Percentiles rank a stretch among this genome's conserved stretches.
Evolutionary conservation across 2,888 invertebrate species (phyloP).

Genomic region (Drosophila conformis): DNA sequence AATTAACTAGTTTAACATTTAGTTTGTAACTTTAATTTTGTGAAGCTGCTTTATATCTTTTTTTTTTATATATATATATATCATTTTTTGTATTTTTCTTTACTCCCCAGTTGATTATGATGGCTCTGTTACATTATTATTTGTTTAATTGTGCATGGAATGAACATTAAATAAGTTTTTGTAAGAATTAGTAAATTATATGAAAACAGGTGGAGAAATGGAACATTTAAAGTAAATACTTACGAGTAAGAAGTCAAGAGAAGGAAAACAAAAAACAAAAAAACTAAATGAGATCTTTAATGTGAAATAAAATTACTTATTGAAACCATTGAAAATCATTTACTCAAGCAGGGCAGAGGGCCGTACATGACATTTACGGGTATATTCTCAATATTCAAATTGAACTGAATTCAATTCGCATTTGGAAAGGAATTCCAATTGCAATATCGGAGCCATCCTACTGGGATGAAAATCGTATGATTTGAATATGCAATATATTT

Average conservation of each 20-base stretch:
- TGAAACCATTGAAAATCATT: slow-evolving; percentile 28
- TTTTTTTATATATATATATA: slow-evolving; percentile 12
- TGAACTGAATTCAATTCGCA: neutral
- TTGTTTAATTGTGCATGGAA: slow-evolving; percentile 50
- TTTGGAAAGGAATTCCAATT: neutral
- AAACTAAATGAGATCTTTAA: slow-evolving; percentile 71
- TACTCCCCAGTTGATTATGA: slow-evolving; percentile 1
- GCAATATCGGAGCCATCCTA: neutral
- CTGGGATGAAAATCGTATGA: neutral
- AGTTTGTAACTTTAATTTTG: slow-evolving; percentile 56
- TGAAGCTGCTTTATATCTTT: slow-evolving; percentile 11
- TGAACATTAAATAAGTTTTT: slow-evolving; percentile 69
- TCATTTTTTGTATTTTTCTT: slow-evolving; percentile 1
- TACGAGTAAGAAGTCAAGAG: slow-evolving; percentile 58
- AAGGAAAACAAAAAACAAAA: slow-evolving; percentile 34
- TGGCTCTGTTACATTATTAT: slow-evolving; percentile 11
- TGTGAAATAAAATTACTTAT: slow-evolving; percentile 68
- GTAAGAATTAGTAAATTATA: slow-evolving; percentile 75
- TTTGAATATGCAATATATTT: neutral
- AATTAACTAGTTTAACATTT: slow-evolving; percentile 48
- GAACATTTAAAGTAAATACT: slow-evolving; percentile 53
- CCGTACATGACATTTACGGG: neutral
- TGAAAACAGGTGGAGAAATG: slow-evolving; percentile 48
- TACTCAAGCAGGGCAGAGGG: neutral
- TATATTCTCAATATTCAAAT: neutral